phyloP scores from a whole-genome alignment of 2,113 vertebrate species.

The Thryonomys swinderianus region DNA sequence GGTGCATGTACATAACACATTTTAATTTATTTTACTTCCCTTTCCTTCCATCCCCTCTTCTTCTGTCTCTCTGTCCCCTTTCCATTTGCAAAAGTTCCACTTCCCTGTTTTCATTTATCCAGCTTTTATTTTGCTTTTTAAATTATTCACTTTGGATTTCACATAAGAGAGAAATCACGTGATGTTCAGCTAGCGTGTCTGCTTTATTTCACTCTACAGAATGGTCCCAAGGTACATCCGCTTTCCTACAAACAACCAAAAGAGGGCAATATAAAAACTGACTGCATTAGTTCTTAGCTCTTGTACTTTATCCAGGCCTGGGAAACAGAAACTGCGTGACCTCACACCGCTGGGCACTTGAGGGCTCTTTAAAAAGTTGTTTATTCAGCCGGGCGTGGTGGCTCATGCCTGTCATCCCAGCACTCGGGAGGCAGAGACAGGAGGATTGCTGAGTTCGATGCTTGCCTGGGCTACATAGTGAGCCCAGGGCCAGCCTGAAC shows the following conservation, averaged over 20 bases:
- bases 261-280: background rate
- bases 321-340: background rate
- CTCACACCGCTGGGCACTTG: accelerated
- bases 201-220: background rate
- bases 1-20: background rate
- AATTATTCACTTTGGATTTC: background rate
- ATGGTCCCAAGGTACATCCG: background rate
- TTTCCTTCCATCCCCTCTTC: background rate
- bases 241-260: background rate
- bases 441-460: no score
- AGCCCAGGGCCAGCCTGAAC: no score
- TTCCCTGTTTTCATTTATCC: background rate
- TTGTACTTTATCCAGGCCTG: background rate
- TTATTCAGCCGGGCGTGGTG: no score
- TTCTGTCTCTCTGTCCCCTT: background rate
- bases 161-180: background rate
- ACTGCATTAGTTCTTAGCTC: background rate
- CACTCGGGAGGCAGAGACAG: no score
- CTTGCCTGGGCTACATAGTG: no score
- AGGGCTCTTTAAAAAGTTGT: background rate
- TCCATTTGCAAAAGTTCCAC: background rate
- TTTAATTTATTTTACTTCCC: background rate
- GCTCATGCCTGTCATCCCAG: no score
- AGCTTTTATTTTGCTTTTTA: background rate
- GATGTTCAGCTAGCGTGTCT: background rate